Evolutionary conservation across 1,140 invertebrate genomes (phyloP), one percentile per base, ranked within the genome.

Genomic region (Pseudomyrmex flavicornis): DNA sequence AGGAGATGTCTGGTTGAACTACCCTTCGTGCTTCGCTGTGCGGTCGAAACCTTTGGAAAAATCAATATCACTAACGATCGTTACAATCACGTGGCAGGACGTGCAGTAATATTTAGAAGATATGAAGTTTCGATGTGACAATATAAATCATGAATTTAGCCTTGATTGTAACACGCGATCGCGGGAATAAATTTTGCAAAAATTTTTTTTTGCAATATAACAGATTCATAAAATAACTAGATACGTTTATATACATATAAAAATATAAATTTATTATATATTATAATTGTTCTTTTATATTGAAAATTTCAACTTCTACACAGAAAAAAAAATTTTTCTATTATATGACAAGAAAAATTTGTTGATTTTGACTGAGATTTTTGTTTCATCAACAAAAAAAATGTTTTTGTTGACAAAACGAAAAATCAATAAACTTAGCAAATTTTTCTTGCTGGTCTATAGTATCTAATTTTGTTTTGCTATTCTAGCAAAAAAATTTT

Each of bases 21-120:
- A 70, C 65, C 26, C 65, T 69, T 84, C 74, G 52, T 26, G 0
- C 17, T 8, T 12, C 20, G 54, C 69, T 84, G 58, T 35, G 35
- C 7, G 35, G 35, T 35, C 35, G 35, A 44, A 22, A 52, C 59
- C 82, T 61, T 72, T 76, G 59, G 56, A n/a, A 79, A 66, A 80
- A 88, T 88, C 86, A 75, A 88, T 88, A 88, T 80, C 44, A 61
- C 46, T 46, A 26, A 48, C 74, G 8, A 65, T 76, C 83, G 68
- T 86, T 73, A 84, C 22, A 48, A 84, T 70, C 22, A 61, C 75
- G 54, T 20, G 44, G 17, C n/a, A 66, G 68, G 22, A 63, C 13
- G n/a, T 50, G 1, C 15, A 10, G 12, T 12, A 56, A 58, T 48
- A 26, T 62, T 44, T 12, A 62, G n/a, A 52, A 69, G 59, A 79